Base-by-base conservation (phyloP, 2,113 vertebrate species). In the Nothoprocta pentlandii region DNA sequence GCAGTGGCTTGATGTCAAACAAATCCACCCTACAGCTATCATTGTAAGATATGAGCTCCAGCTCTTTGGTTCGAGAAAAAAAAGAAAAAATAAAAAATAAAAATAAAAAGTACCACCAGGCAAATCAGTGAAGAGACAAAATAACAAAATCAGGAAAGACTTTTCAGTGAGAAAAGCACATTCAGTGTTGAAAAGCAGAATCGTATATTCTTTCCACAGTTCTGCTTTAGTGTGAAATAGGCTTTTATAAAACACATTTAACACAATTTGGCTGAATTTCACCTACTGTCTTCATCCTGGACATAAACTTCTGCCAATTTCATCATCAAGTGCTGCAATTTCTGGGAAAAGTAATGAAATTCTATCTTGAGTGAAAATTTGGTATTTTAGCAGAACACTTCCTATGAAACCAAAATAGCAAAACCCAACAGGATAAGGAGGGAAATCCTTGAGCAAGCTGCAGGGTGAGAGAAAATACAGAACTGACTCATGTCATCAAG, bases 401-500 rank as follows among this genome's bases (percentile, higher is more conserved):
- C 76, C 78, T 3, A 44, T 54, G 15, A 73, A 91, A 73, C 28
- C 5, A 89, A 82, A 68, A 85, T 5, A 61, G 23, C 5, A 69
- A 85, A 80, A 7, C 3, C 8, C 14, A 77, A 11, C 14, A 49
- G 10, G 26, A 73, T 16, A 92, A 83, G 34, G 66, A 83, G 16
- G 10, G 6, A 92, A 92, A 73, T 39, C 12, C 73, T 73, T 26
- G 16, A 74, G 14, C 25, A 77, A 90, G 16, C 21, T 41, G 32
- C 25, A 5, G 3, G 21, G 66, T 58, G 9, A 71, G 70, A 59
- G 6, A 64, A 91, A 62, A 16, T n/a, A 8, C 47, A 76, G 34
- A 59, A 73, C 0, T 1, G 68, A 28, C 20, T 66, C 12, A 28
- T 28, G 21, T 34, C 39, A 62, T 12, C 14, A 25, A 0, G 1